Evolutionary conservation across 2,888 invertebrate species (phyloP).

Genomic region (Hirtodrosophila confusa): DNA sequence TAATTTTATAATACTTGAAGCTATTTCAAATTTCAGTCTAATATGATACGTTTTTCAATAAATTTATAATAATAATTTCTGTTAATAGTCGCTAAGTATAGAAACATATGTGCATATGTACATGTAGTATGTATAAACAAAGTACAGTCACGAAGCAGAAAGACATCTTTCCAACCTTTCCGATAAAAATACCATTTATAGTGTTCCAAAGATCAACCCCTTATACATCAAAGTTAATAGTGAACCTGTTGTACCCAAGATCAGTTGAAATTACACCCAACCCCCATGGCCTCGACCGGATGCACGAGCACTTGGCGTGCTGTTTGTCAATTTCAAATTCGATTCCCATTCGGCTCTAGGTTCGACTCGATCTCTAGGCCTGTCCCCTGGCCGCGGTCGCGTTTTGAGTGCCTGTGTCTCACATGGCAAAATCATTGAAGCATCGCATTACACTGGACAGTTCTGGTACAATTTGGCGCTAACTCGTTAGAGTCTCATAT

Average conservation of each 20-base stretch:
- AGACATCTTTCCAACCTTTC: too few species aligned
- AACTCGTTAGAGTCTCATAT: constrained; percentile 51
- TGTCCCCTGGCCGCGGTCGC: constrained; percentile 8
- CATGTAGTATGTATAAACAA: too few species aligned
- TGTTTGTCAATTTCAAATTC: constrained; percentile 14
- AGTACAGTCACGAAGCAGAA: too few species aligned
- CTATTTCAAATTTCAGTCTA: too few species aligned
- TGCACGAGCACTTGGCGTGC: constrained; percentile 55
- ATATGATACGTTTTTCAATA: too few species aligned
- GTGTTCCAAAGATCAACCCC: neutral
- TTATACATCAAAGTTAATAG: neutral
- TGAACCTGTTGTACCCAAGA: constrained; percentile 1
- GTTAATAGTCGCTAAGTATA: too few species aligned
- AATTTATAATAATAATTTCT: too few species aligned
- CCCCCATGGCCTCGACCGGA: constrained; percentile 47
- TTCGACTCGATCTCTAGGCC: constrained; percentile 46
- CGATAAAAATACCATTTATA: too few species aligned
- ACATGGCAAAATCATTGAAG: constrained; percentile 64
- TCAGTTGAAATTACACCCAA: constrained; percentile 20
- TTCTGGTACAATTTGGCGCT: constrained; percentile 51
- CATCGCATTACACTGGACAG: constrained; percentile 55
- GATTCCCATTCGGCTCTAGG: constrained; percentile 19
- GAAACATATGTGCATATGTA: too few species aligned
- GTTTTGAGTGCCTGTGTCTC: constrained; percentile 47
- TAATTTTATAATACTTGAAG: too few species aligned